Percentiles rank a stretch among this genome's conserved stretches.
These are phyloP conservation scores for Drosophila borealis DNA, from an alignment of 2,888 invertebrate genomes.

Conservation along the genomic window DNA sequence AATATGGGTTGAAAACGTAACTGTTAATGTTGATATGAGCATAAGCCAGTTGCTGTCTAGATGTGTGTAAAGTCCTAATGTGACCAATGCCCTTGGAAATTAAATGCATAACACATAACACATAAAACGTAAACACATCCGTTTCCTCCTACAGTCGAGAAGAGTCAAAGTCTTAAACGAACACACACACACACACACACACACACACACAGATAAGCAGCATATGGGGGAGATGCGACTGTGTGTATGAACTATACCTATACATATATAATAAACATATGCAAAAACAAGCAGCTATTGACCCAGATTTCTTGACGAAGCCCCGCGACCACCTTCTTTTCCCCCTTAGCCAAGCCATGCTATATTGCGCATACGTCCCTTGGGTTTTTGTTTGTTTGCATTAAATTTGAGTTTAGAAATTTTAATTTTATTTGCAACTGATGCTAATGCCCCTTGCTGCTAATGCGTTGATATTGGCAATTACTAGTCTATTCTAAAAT, in stretches of 20 bases:
- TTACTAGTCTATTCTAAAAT: slow-evolving; percentile 21
- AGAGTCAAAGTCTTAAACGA: neutral
- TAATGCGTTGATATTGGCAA: neutral
- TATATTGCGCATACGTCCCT: slow-evolving; percentile 14
- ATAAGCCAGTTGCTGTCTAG: neutral
- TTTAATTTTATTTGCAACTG: slow-evolving; percentile 45
- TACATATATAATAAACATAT: slow-evolving; percentile 52
- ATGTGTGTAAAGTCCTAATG: slow-evolving; percentile 29
- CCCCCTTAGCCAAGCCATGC: neutral
- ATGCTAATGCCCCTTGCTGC: slow-evolving; percentile 34
- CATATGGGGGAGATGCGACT: slow-evolving; percentile 2
- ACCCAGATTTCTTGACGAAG: slow-evolving; percentile 78
- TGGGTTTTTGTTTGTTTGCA: slow-evolving; percentile 8
- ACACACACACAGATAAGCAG: too few species aligned
- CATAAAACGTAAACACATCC: slow-evolving; percentile 12
- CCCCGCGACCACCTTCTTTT: slow-evolving; percentile 15
- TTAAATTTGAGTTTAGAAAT: slow-evolving; percentile 33
- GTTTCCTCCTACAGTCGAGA: neutral
- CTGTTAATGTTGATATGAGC: slow-evolving; percentile 2
- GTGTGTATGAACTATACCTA: slow-evolving; percentile 20
- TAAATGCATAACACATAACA: slow-evolving; percentile 62
- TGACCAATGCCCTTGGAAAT: slow-evolving; percentile 64
- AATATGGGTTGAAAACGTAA: slow-evolving; percentile 16
- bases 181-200: neutral
- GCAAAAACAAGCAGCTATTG: slow-evolving; percentile 78